Conservation (phyloP, 1,140 invertebrate species). For the Chelonus insularis region DNA sequence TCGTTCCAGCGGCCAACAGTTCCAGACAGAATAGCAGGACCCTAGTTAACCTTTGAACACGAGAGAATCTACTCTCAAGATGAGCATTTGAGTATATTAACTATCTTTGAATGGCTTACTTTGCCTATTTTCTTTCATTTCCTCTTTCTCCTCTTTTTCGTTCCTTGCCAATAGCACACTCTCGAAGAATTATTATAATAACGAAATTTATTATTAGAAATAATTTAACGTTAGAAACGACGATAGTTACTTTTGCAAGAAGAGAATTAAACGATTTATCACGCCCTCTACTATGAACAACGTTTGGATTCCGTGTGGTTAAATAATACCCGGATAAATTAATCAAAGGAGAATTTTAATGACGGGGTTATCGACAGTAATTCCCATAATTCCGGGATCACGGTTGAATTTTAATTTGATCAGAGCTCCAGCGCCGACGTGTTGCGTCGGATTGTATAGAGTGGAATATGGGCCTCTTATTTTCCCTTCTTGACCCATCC, state of each 20-base stretch:
- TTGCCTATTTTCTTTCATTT: no score
- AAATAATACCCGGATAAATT: conserved; percentile 34
- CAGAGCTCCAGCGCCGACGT: conserved; percentile 4
- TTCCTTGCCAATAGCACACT: no score
- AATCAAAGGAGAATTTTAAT: conserved; percentile 35
- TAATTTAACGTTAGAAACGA: no score
- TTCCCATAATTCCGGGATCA: conserved; percentile 33
- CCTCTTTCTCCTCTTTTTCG: no score
- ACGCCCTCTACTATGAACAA: not conserved
- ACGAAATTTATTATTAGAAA: no score
- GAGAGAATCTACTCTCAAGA: not conserved
- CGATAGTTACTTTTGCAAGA: no score
- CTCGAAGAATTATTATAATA: conserved; percentile 13
- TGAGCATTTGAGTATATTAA: not conserved
- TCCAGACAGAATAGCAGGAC: conserved; percentile 48
- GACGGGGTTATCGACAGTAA: conserved; percentile 33
- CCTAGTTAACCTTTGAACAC: conserved; percentile 55
- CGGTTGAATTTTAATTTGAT: conserved; percentile 34
- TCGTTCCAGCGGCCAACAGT: conserved; percentile 46
- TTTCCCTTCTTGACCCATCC: not conserved
- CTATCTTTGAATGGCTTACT: no score
- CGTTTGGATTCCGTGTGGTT: conserved; percentile 16
- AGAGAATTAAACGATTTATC: conserved; percentile 40
- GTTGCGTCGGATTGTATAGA: conserved; percentile 16
- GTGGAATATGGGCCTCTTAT: conserved; percentile 3